These are phyloP conservation scores for Syngnathus floridae DNA, from an alignment of 2,113 vertebrate genomes.

Conservation along the genomic window DNA sequence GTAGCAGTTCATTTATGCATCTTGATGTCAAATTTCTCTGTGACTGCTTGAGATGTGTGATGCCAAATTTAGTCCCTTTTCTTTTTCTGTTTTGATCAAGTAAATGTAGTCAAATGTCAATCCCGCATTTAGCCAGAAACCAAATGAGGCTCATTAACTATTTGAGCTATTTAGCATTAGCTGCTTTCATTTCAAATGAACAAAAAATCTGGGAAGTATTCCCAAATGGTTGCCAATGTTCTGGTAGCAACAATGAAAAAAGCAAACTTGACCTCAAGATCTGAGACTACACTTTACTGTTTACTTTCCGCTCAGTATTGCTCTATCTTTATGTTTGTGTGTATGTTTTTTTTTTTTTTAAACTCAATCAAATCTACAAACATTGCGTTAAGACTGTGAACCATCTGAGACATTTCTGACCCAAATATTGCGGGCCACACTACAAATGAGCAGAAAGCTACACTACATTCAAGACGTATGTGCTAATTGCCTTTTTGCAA, in stretches of 20 bases:
- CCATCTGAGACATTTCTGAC: too few relatives aligned
- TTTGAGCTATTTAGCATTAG: neutral
- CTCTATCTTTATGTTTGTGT: neutral
- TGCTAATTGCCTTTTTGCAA: too few relatives aligned
- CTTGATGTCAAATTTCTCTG: neutral
- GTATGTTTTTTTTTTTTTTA: neutral
- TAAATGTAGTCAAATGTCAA: neutral
- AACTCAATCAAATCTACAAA: too few relatives aligned
- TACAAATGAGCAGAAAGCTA: too few relatives aligned
- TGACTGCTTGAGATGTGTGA: neutral
- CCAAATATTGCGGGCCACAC: too few relatives aligned
- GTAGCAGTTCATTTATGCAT: too few relatives aligned
- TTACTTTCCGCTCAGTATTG: neutral
- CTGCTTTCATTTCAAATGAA: neutral
- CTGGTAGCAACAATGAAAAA: neutral
- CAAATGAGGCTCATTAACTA: neutral
- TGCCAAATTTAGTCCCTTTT: neutral
- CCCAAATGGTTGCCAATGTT: neutral
- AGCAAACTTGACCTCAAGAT: neutral
- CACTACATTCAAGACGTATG: too few relatives aligned
- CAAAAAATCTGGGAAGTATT: neutral
- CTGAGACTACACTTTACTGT: neutral
- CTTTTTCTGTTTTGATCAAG: neutral
- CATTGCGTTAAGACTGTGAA: too few relatives aligned
- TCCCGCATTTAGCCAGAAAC: neutral